phyloP scores from a whole-genome alignment of 2,888 invertebrate species.

The Lampropteryx suffumata region DNA sequence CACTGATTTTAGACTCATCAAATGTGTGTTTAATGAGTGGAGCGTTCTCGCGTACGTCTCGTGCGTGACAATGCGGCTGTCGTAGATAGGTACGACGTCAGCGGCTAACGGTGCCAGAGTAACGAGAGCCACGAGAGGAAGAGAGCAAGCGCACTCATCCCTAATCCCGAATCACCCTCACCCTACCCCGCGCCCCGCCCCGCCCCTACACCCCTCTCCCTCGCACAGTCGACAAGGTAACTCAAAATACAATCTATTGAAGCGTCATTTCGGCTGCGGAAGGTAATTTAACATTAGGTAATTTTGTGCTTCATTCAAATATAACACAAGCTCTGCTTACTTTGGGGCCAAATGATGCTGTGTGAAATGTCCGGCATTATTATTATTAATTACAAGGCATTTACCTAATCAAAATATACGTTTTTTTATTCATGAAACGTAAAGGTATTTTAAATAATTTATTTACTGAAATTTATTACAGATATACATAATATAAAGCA shows the following conservation, averaged over 20 bases:
- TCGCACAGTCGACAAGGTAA: slow-evolving; percentile 68
- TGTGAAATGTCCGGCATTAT: too few relatives aligned
- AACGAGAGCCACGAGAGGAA: slow-evolving; percentile 81
- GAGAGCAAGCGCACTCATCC: slow-evolving; percentile 82
- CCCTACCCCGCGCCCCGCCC: slow-evolving; percentile 57
- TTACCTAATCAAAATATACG: too few relatives aligned
- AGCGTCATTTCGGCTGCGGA: slow-evolving; percentile 31
- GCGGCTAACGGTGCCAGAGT: slow-evolving; percentile 76
- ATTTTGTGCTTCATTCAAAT: slow-evolving; percentile 9
- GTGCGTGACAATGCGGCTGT: slow-evolving; percentile 47
- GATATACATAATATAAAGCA: too few relatives aligned
- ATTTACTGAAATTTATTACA: too few relatives aligned
- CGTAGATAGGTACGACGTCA: slow-evolving; percentile 65
- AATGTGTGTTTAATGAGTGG: background rate
- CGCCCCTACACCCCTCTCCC: slow-evolving; percentile 77
- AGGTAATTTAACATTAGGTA: slow-evolving; percentile 25
- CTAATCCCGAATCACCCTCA: slow-evolving; percentile 81
- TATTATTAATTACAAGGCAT: too few relatives aligned
- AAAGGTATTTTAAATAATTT: too few relatives aligned
- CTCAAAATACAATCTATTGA: slow-evolving; percentile 59
- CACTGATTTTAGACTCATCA: slow-evolving; percentile 22
- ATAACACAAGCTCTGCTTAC: too few relatives aligned
- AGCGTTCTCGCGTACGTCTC: slow-evolving; percentile 43
- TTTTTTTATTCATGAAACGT: too few relatives aligned
- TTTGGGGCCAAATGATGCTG: too few relatives aligned